phyloP scores from a whole-genome alignment of 2,888 invertebrate genomes.

The Caenorhabditis japonica region DNA sequence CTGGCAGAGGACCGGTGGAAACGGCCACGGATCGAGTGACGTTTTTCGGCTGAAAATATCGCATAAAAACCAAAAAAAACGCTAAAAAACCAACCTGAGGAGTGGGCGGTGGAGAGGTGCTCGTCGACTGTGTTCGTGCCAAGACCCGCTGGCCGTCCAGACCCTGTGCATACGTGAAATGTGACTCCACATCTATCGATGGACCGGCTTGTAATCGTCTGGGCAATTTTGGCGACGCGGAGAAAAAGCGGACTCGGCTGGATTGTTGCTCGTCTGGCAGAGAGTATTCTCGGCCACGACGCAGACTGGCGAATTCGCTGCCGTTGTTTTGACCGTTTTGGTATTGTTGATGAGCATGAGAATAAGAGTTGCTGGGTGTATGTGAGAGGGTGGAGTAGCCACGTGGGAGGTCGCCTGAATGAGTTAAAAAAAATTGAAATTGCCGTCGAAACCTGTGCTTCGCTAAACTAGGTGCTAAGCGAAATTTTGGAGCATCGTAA shows the following conservation, averaged over 20 bases:
- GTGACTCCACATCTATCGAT: constrained; percentile 46
- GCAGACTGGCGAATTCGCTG: constrained; percentile 57
- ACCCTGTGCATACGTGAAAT: constrained; percentile 60
- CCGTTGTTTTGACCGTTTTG: neutral
- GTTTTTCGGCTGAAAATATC: too few relatives aligned
- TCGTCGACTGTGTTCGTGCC: constrained; percentile 53
- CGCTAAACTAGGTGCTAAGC: too few relatives aligned
- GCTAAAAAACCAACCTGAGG: constrained; percentile 1
- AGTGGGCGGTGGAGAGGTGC: constrained; percentile 49
- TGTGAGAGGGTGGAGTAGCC: constrained; percentile 10
- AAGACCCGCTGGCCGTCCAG: constrained; percentile 57
- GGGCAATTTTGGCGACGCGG: constrained; percentile 60
- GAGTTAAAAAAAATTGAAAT: neutral
- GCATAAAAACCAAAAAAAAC: too few relatives aligned
- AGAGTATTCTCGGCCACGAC: constrained; percentile 59
- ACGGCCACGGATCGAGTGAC: constrained; percentile 47
- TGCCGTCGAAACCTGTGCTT: too few relatives aligned
- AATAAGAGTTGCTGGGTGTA: neutral
- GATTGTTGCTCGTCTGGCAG: constrained; percentile 44
- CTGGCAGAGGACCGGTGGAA: constrained; percentile 65
- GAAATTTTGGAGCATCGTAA: too few relatives aligned
- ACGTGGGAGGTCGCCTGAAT: constrained; percentile 33
- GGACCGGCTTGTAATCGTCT: constrained; percentile 49
- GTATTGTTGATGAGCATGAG: too few relatives aligned
- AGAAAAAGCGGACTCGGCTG: constrained; percentile 54